These are phyloP conservation scores for Rhombomys opimus DNA, from an alignment of 2,113 vertebrate genomes.

Conservation along the genomic window DNA sequence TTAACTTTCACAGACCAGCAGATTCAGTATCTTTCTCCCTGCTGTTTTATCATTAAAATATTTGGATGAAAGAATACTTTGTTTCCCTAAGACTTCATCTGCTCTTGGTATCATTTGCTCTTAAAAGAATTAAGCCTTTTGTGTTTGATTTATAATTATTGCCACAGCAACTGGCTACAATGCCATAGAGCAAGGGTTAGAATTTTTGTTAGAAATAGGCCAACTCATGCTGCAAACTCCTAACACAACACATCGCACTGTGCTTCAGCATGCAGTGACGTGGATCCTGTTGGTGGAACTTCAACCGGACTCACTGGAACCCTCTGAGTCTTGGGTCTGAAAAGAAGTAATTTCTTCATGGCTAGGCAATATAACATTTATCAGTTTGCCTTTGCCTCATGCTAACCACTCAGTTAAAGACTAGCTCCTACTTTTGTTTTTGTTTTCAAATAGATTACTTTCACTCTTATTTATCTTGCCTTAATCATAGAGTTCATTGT, in stretches of 20 bases:
- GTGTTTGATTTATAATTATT: slow-evolving; percentile 70
- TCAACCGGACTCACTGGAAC: slow-evolving; percentile 17
- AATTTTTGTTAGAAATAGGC: slow-evolving; percentile 65
- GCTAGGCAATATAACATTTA: slow-evolving; percentile 63
- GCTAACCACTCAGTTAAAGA: slow-evolving; percentile 8
- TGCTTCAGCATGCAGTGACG: not conserved
- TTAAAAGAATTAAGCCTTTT: slow-evolving; percentile 68
- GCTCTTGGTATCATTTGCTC: slow-evolving; percentile 59
- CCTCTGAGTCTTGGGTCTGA: not conserved
- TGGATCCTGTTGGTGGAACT: not conserved
- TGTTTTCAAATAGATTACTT: slow-evolving; percentile 40
- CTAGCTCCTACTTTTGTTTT: slow-evolving; percentile 51
- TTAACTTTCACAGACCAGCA: slow-evolving; percentile 13
- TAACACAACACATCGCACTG: not conserved
- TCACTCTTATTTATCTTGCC: slow-evolving; percentile 45
- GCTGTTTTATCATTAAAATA: slow-evolving; percentile 63
- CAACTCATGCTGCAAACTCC: not conserved
- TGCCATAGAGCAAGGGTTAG: slow-evolving; percentile 50
- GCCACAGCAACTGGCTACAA: slow-evolving; percentile 43
- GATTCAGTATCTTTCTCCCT: not conserved
- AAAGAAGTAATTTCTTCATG: slow-evolving; percentile 33
- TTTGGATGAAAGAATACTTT: slow-evolving; percentile 62
- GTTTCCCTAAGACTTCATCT: slow-evolving; percentile 57
- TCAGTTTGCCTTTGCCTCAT: slow-evolving; percentile 17
- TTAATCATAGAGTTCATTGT: slow-evolving; percentile 53